Base-by-base conservation (phyloP, 1,140 invertebrate species). In the Anadara kagoshimensis region DNA sequence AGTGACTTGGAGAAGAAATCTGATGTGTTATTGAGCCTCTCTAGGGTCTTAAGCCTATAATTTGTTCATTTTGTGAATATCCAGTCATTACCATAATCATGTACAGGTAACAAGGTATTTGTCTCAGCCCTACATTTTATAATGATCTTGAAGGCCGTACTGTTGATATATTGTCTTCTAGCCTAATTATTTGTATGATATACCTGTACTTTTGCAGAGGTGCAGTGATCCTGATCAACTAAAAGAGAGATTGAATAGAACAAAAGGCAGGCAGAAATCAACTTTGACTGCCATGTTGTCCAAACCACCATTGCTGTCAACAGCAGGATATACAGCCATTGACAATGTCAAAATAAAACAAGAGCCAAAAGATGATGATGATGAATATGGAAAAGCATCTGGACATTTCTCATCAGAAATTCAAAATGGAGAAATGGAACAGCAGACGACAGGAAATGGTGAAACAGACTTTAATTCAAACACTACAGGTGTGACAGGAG, bases 291-390 rank as follows among this genome's bases (percentile, higher is more conserved):
- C 56, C 24, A 20, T 43, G n/a, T 58, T 56, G 11, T 29, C 66
- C 26, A 44, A 44, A 24, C 16, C 20, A 1, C 16, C 29, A 36
- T 36, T 36, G 29, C 2, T 36, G 7, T 36, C 49, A 36, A 18
- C 24, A 0, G 45, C 49, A 51, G 11, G 29, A 61, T 12, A 22
- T 26, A 18, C 36, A 44, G 22, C 29, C 26, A 53, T 22, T 45
- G n/a, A n/a, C 8, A 59, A 68, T 57, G 24, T 63, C 5, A 72
- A 14, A 36, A 53, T 78, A 16, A 78, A 78, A 62, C 76, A 78
- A 36, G 76, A 78, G 26, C 76, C 76, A 11, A 36, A 36, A 36
- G 24, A 72, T 11, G 76, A 78, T 65, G 36, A 61, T 54, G 67
- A 69, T 18, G 45, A 45, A 26, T 64, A 64, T 18, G 26, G 45